phyloP scores from a whole-genome alignment of 1,140 invertebrate species.

The Ceratina calcarata region DNA sequence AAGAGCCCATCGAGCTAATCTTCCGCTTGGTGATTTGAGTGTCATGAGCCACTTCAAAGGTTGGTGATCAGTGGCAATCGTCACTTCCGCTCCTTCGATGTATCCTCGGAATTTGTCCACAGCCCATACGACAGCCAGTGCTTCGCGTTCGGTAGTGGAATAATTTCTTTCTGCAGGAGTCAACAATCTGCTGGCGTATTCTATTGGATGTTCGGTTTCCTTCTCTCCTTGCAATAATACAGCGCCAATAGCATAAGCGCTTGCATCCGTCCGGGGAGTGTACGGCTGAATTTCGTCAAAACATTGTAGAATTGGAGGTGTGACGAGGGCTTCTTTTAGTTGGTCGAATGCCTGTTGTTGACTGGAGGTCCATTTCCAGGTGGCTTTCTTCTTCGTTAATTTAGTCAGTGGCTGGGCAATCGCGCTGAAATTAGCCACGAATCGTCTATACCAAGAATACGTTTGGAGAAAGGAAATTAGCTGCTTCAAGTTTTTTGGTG shows the following conservation, averaged over 20 bases:
- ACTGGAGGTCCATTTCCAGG: too few relatives aligned
- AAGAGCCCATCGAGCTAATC: constrained; percentile 68
- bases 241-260: constrained; percentile 4
- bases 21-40: background rate
- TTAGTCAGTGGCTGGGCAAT: too few relatives aligned
- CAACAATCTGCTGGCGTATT: constrained; percentile 7
- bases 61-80: constrained; percentile 34
- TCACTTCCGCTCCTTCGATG: constrained; percentile 18
- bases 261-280: background rate
- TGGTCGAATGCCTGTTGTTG: too few relatives aligned
- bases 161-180: background rate
- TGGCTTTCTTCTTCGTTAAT: too few relatives aligned
- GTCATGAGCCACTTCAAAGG: constrained; percentile 34
- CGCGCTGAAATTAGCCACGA: background rate
- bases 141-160: constrained; percentile 25
- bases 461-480: background rate
- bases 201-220: background rate
- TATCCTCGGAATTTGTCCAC: constrained; percentile 37
- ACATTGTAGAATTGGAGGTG: too few relatives aligned
- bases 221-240: constrained; percentile 6
- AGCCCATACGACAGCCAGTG: constrained; percentile 20
- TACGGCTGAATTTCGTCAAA: background rate
- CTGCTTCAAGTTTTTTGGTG: background rate
- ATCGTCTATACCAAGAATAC: constrained; percentile 9
- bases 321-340: too few relatives aligned